phyloP scores from a whole-genome alignment of 1,140 invertebrate genomes.

The Cyrtorhinus lividipennis region DNA sequence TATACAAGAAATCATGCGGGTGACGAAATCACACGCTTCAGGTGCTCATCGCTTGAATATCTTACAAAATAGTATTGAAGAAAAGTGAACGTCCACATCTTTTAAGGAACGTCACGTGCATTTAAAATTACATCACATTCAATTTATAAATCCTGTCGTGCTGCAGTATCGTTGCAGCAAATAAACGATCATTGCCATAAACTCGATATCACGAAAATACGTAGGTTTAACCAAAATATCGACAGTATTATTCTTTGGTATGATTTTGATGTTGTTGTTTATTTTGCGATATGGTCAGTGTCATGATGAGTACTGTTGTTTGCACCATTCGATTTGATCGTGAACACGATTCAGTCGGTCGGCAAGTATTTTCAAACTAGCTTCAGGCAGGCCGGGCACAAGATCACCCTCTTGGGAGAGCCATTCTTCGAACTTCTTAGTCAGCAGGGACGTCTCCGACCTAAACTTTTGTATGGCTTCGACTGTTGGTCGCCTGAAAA shows the following conservation, averaged over 20 bases:
- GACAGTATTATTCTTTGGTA: slow-evolving; percentile 12
- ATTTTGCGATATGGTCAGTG: neutral
- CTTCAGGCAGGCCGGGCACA: slow-evolving; percentile 59
- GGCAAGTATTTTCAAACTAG: slow-evolving; percentile 60
- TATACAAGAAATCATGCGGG: too few species aligned
- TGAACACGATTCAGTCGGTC: slow-evolving; percentile 56
- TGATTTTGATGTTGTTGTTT: neutral
- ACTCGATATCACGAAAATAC: too few species aligned
- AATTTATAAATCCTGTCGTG: too few species aligned
- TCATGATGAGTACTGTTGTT: slow-evolving; percentile 17
- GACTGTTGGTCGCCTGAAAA: slow-evolving; percentile 57
- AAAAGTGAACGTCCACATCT: too few species aligned
- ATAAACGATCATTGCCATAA: too few species aligned
- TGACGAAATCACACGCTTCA: too few species aligned
- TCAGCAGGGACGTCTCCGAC: slow-evolving; percentile 31
- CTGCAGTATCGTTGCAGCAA: neutral
- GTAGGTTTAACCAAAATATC: slow-evolving; percentile 1
- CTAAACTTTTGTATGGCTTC: slow-evolving; percentile 44
- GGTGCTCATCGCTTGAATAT: too few species aligned
- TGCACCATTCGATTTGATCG: slow-evolving; percentile 39
- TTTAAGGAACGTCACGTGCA: too few species aligned
- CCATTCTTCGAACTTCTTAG: slow-evolving; percentile 36
- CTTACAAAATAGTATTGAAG: too few species aligned
- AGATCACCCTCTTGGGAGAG: slow-evolving; percentile 47
- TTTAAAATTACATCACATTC: too few species aligned